These are phyloP conservation scores for Neotoxoptera formosana DNA, from an alignment of 1,140 invertebrate species.

Conservation along the genomic window DNA sequence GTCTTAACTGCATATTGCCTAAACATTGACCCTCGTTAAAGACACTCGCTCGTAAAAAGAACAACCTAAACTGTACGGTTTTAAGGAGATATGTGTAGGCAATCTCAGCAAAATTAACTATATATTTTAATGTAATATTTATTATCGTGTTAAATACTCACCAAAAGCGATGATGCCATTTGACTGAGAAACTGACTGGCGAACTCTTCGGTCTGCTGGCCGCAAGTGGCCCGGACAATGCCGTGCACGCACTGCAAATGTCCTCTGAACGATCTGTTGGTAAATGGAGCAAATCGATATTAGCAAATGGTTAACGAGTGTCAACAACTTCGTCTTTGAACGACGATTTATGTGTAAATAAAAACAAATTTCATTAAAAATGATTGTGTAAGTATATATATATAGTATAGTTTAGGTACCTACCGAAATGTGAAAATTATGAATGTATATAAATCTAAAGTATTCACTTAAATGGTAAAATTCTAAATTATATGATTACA, in stretches of 20 bases:
- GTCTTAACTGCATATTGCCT: too few relatives aligned
- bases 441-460: not conserved
- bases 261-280: constrained; percentile 31
- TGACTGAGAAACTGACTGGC: constrained; percentile 47
- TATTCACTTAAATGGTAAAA: not conserved
- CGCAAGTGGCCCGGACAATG: constrained; percentile 32
- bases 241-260: constrained; percentile 33
- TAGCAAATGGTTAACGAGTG: not conserved
- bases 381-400: too few relatives aligned
- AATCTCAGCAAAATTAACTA: too few relatives aligned
- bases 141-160: not conserved
- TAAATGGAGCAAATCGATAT: not conserved
- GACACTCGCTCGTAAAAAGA: too few relatives aligned
- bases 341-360: too few relatives aligned
- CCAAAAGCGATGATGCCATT: constrained; percentile 35
- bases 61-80: not conserved
- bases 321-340: not conserved
- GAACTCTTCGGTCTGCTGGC: constrained; percentile 24
- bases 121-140: too few relatives aligned
- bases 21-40: too few relatives aligned
- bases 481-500: not conserved
- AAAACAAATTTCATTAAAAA: too few relatives aligned
- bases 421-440: too few relatives aligned
- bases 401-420: too few relatives aligned
- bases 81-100: too few relatives aligned